These are phyloP conservation scores for Gallinago stenura DNA, from an alignment of 2,797 vertebrate genomes.

Conservation along the genomic window DNA sequence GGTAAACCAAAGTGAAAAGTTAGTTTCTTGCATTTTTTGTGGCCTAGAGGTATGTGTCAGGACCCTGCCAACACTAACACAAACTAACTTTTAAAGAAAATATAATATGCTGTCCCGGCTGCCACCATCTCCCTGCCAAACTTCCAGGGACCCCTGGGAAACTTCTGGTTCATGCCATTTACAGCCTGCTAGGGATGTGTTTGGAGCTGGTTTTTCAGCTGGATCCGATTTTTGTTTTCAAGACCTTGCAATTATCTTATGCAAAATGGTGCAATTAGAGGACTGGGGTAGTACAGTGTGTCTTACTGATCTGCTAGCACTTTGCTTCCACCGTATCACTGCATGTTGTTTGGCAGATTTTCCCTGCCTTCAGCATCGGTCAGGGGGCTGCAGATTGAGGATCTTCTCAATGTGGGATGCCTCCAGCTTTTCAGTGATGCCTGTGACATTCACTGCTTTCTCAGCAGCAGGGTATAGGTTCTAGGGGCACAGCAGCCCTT, in stretches of 20 bases:
- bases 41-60: background rate
- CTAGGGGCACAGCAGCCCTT: background rate
- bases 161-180: background rate
- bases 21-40: background rate
- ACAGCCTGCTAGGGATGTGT: background rate
- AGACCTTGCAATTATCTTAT: background rate
- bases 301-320: background rate
- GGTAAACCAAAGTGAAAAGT: background rate
- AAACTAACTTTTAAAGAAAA: background rate
- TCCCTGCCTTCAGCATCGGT: background rate
- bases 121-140: background rate
- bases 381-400: background rate
- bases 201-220: background rate
- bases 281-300: background rate
- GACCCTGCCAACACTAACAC: background rate
- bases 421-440: background rate
- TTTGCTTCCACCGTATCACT: background rate
- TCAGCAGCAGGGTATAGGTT: background rate
- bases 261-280: background rate
- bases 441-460: background rate
- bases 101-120: background rate
- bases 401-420: background rate
- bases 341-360: background rate
- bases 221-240: background rate
- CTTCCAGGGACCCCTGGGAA: background rate